A percentile compares a stretch with the other conserved stretches of the same genome.
Evolutionary conservation across 2,888 invertebrate species (phyloP).

Genomic region (Hirtodrosophila confusa): DNA sequence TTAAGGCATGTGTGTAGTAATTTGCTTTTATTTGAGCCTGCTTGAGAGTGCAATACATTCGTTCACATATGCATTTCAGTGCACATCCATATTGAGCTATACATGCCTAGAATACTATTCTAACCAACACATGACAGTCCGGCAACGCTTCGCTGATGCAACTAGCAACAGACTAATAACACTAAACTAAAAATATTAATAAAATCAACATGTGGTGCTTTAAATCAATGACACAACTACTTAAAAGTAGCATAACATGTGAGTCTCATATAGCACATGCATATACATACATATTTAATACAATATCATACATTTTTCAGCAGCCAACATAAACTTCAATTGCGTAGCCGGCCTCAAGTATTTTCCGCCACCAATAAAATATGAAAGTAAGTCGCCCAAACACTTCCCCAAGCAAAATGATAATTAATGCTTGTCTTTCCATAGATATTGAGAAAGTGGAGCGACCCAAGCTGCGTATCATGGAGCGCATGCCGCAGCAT

Average conservation of each 20-base stretch:
- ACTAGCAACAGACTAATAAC: conserved; percentile 19
- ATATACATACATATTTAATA: neutral
- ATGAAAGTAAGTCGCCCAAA: conserved; percentile 25
- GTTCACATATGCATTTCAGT: no score
- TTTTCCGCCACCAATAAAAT: conserved; percentile 87
- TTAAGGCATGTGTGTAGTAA: neutral
- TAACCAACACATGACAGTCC: conserved; percentile 9
- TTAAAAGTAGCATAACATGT: conserved; percentile 50
- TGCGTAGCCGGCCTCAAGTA: conserved; percentile 87
- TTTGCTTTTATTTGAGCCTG: neutral
- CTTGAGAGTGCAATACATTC: neutral
- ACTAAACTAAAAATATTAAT: conserved; percentile 18
- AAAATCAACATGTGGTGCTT: conserved; percentile 56
- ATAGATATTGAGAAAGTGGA: conserved; percentile 90
- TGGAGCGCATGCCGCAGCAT: conserved; percentile 90
- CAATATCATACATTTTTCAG: conserved; percentile 35
- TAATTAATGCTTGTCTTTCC: no score
- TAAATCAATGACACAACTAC: conserved; percentile 49
- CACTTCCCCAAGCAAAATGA: no score
- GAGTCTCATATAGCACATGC: neutral
- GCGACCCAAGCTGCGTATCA: conserved; percentile 88
- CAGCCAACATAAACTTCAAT: conserved; percentile 47
- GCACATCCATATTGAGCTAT: no score
- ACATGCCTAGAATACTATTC: no score
- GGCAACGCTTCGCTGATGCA: conserved; percentile 61